phyloP scores from a whole-genome alignment of 2,888 invertebrate species.

The Synergus laeviventris region DNA sequence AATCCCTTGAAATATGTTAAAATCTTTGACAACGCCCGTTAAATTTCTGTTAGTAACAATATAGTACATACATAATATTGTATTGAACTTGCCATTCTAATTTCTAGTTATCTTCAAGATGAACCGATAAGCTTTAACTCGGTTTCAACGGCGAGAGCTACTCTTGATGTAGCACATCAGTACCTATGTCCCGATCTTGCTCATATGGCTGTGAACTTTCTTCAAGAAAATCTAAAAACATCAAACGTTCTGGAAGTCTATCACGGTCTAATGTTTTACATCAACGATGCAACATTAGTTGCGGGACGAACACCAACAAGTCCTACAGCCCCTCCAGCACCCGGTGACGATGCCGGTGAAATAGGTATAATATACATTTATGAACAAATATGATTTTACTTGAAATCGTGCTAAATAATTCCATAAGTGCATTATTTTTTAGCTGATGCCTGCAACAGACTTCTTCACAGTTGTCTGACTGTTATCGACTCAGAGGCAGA shows the following conservation, averaged over 20 bases:
- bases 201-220: constrained; percentile 82
- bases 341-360: constrained; percentile 64
- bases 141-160: constrained; percentile 82
- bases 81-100: not conserved
- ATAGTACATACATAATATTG: too few species aligned
- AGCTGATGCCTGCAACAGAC: constrained; percentile 78
- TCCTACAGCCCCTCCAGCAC: constrained; percentile 77
- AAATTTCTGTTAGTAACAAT: too few species aligned
- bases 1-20: too few species aligned
- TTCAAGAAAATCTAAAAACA: constrained; percentile 81
- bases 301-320: constrained; percentile 75
- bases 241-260: constrained; percentile 83
- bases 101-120: constrained; percentile 80
- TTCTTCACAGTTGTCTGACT: constrained; percentile 83
- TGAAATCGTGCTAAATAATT: not conserved
- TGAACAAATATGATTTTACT: not conserved
- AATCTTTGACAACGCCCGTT: too few species aligned
- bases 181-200: constrained; percentile 85
- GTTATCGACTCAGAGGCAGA: constrained; percentile 80
- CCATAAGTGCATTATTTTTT: constrained; percentile 34
- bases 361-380: constrained; percentile 60
- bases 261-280: constrained; percentile 77
- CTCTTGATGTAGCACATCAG: constrained; percentile 86
- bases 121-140: constrained; percentile 81
- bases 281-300: constrained; percentile 57